A percentile compares a stretch with the other conserved stretches of the same genome.
These are phyloP conservation scores for Epizoanthus ramosus DNA, from an alignment of 92 coral and sea anemone genomes.

Conservation along the genomic window DNA sequence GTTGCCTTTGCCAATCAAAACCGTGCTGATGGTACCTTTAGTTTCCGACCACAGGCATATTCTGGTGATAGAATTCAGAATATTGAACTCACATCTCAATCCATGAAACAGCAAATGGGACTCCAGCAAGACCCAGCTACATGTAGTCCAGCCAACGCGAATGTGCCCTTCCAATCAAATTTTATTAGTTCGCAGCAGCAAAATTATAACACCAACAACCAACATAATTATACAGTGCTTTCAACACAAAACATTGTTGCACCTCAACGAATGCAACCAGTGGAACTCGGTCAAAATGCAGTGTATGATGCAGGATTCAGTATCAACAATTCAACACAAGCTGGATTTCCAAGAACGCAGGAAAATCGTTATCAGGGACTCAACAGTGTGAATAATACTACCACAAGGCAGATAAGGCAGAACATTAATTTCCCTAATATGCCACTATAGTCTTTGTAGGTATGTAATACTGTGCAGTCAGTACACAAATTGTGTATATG, in stretches of 20 bases:
- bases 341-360: background rate
- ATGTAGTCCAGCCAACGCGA: background rate
- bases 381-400: slow-evolving; percentile 8
- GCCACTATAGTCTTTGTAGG: background rate
- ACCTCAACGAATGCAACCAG: slow-evolving; percentile 1
- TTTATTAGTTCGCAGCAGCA: slow-evolving; percentile 24
- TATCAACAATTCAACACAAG: slow-evolving; percentile 1
- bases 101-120: slow-evolving; percentile 10
- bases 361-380: slow-evolving; percentile 15
- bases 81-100: slow-evolving; percentile 3
- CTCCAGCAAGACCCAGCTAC: slow-evolving; percentile 2
- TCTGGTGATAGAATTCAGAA: background rate
- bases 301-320: slow-evolving; percentile 3
- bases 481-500: too few species aligned
- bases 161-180: background rate
- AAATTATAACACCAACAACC: background rate
- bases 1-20: background rate
- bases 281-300: background rate
- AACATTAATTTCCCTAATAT: slow-evolving; percentile 19
- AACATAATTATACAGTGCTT: slow-evolving; percentile 22
- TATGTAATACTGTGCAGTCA: background rate
- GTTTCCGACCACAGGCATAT: background rate
- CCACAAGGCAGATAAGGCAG: slow-evolving; percentile 1
- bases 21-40: slow-evolving; percentile 1
- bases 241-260: slow-evolving; percentile 29